These are phyloP conservation scores for Caenorhabditis sp. DNA, from an alignment of 2,888 invertebrate genomes.

Conservation along the genomic window DNA sequence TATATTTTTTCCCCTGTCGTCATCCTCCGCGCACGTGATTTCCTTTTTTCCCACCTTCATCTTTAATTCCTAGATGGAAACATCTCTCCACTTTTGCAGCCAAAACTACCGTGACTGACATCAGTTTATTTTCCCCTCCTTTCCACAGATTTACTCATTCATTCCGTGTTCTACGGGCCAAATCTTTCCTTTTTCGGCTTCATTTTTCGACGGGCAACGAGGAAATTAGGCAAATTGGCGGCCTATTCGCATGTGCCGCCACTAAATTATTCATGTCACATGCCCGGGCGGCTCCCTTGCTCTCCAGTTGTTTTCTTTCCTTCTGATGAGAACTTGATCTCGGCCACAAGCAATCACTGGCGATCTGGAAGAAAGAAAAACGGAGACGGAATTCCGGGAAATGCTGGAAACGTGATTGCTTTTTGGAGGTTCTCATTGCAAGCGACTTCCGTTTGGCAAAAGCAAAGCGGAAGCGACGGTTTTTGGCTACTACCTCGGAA, in stretches of 20 bases:
- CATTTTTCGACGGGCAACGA: background rate
- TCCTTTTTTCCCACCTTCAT: slow-evolving; percentile 26
- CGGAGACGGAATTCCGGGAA: too few species aligned
- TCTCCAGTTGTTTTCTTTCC: background rate
- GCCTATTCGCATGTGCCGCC: slow-evolving; percentile 1
- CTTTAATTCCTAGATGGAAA: slow-evolving; percentile 9
- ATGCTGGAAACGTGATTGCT: too few species aligned
- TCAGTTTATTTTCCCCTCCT: slow-evolving; percentile 12
- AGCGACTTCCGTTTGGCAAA: too few species aligned
- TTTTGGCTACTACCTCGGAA: background rate
- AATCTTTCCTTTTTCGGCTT: slow-evolving; percentile 10
- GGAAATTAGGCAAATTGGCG: slow-evolving; percentile 19
- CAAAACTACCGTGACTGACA: slow-evolving; percentile 5
- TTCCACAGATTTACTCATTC: background rate
- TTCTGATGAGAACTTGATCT: too few species aligned
- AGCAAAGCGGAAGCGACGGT: too few species aligned
- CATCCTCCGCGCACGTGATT: background rate
- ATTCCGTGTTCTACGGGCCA: background rate
- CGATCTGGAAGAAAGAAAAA: too few species aligned
- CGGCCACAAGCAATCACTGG: too few species aligned
- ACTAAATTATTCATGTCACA: slow-evolving; percentile 40
- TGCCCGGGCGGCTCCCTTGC: slow-evolving; percentile 3
- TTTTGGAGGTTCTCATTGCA: too few species aligned
- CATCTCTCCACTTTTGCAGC: background rate
- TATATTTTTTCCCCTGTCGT: too few species aligned